Conservation (phyloP, 1,140 invertebrate species). For the Zaprionus vittiger region DNA sequence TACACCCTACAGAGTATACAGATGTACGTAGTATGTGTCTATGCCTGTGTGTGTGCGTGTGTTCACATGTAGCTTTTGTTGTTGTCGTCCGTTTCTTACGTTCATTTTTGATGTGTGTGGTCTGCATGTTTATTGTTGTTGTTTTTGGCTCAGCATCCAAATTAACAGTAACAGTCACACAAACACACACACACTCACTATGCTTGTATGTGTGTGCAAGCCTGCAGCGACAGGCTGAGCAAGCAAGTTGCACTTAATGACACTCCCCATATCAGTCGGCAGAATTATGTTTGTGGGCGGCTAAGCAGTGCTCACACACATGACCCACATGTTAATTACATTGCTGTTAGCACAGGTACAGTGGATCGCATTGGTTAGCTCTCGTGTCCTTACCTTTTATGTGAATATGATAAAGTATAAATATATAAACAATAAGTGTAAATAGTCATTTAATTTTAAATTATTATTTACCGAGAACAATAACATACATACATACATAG, state of each 20-base stretch:
- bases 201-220: conserved; percentile 9
- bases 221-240: conserved; percentile 18
- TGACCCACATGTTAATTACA: conserved; percentile 40
- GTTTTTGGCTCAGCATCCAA: conserved; percentile 22
- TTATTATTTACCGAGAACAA: not conserved
- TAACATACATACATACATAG: too few relatives aligned
- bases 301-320: conserved; percentile 22
- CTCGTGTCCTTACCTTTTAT: not conserved
- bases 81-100: conserved; percentile 37
- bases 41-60: not conserved
- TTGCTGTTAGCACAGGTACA: not conserved
- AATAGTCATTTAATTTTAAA: not conserved
- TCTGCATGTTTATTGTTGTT: conserved; percentile 31
- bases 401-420: not conserved
- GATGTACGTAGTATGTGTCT: conserved; percentile 1
- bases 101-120: conserved; percentile 16
- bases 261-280: conserved; percentile 35
- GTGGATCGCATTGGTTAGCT: not conserved
- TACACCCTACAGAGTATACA: conserved; percentile 57
- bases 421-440: not conserved
- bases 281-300: conserved; percentile 22
- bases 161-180: conserved; percentile 33
- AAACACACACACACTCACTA: not conserved
- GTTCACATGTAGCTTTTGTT: conserved; percentile 65
- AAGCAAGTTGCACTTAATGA: conserved; percentile 31